Base-by-base conservation (phyloP, 53 echinoderm and acorn worm genomes). In the Pentamera pediparva region DNA sequence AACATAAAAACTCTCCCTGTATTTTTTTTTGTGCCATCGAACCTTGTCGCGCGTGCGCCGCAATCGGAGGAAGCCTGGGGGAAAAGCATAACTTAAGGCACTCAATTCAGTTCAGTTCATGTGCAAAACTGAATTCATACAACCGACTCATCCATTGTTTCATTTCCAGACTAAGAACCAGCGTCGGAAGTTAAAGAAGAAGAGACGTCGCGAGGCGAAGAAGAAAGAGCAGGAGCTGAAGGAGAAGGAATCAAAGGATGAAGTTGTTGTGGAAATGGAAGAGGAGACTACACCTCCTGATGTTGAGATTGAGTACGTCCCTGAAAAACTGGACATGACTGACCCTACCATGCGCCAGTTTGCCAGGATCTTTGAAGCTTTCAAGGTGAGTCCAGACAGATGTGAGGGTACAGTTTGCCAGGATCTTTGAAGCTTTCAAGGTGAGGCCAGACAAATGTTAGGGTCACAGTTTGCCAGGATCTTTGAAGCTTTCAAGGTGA, bases 141-240 rank as follows among this genome's bases (percentile, higher is more conserved):
- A n/a, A n/a, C n/a, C n/a, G n/a, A n/a, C n/a, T n/a, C n/a, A n/a
- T n/a, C n/a, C n/a, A n/a, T n/a, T n/a, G n/a, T n/a, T n/a, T n/a
- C n/a, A n/a, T n/a, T n/a, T n/a, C 21, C 50, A 95, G 96, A 86
- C 90, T 35, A 95, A 95, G 75, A 95, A 95, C 59, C 86, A 89
- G 32, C 75, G 93, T 7, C 70, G 93, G n/a, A 95, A 91, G 82
- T 80, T 80, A 61, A 94, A 94, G 65, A 94, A 94, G 90, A 86
- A 94, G 85, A 77, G 81, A 33, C 74, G 81, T 28, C 78, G 83
- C 49, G 85, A 77, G 5, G 81, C 82, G 34, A 85, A 79, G 76
- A 82, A 75, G 26, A 18, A 41, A 27, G 83, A 84, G 38, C 76
- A 87, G 39, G 50, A 91, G 62, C 56, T 77, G 56, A 61, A 70